Base-by-base conservation (phyloP, 2,888 invertebrate genomes). In the Melanchra persicariae region DNA sequence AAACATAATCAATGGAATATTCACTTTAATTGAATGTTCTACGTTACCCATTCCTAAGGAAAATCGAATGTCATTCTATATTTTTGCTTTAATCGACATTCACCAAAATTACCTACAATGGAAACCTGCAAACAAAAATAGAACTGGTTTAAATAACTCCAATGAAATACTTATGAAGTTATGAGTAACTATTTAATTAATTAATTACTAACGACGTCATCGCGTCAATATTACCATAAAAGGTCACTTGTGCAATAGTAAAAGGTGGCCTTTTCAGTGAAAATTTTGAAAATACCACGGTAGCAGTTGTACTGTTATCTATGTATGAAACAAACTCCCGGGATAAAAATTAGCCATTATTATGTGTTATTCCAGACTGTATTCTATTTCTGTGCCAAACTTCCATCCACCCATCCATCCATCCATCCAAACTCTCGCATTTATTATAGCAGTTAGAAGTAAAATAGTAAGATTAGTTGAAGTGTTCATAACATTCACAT, bases 171-270 rank as follows among this genome's bases (percentile, higher is more conserved):
- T 12, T 40, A 40, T 30, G 30, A 30, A 30, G 2, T 2, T 17
- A 37, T 43, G 43, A 80, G 60, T 76, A n/a, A 51, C 76, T 55
- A 80, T 58, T 75, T 4, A 37, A 58, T 49, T 19, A 17, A 26
- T 61, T 49, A 17, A 19, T 19, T 59, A 61, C n/a, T 59, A n/a
- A 62, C 26, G 37, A 9, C 15, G 15, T 70, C 24, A n/a, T n/a
- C 15, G 17, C 37, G 4, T 51, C 19, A 15, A 34, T 10, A 26
- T 57, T 37, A 37, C 8, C 15, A 57, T 37, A 57, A 57, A 37
- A 37, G 37, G 8, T 8, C 1, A 22, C 4, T n/a, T 22, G 37
- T 3, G 37, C 8, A 24, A 59, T 19, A 51, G 17, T 24, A 34
- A 37, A 24, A 49, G 34, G 7, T n/a, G 17, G 3, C 8, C 0